Evolutionary conservation across 2,113 vertebrate genomes (phyloP).

Genomic region (Microcebus jonahi): DNA sequence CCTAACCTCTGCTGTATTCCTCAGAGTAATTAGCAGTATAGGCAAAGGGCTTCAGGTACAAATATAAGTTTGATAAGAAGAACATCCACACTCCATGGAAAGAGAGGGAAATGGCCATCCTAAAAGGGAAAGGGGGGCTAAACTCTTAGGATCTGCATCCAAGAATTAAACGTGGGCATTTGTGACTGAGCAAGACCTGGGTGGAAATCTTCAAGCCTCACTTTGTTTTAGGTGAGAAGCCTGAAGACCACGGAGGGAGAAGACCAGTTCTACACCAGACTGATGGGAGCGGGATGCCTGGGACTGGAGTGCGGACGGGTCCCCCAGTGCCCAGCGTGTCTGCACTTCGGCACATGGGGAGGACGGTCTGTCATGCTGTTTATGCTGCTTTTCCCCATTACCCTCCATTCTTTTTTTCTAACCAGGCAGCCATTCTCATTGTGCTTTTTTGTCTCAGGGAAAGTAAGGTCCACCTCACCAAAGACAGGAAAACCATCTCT

Average conservation of each 20-base stretch:
- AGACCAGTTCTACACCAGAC: rapidly evolving
- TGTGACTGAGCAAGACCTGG: not conserved
- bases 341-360: rapidly evolving
- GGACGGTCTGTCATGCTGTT: not conserved
- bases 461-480: not conserved
- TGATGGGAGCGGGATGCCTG: not conserved
- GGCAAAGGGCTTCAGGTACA: not conserved
- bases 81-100: not conserved
- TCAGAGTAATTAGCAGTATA: not conserved
- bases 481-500: not conserved
- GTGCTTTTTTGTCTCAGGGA: too few species aligned
- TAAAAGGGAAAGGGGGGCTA: too few species aligned
- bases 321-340: too few species aligned
- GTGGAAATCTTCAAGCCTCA: not conserved
- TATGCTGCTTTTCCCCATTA: not conserved
- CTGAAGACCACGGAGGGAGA: not conserved
- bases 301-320: too few species aligned
- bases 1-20: not conserved
- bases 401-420: not conserved
- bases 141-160: not conserved
- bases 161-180: not conserved
- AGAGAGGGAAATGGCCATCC: not conserved
- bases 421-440: not conserved
- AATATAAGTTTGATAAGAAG: not conserved
- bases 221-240: not conserved